A percentile compares a stretch with the other conserved stretches of the same genome.
phyloP scores from a whole-genome alignment of 2,888 invertebrate species.

The Chironomus riparius region DNA sequence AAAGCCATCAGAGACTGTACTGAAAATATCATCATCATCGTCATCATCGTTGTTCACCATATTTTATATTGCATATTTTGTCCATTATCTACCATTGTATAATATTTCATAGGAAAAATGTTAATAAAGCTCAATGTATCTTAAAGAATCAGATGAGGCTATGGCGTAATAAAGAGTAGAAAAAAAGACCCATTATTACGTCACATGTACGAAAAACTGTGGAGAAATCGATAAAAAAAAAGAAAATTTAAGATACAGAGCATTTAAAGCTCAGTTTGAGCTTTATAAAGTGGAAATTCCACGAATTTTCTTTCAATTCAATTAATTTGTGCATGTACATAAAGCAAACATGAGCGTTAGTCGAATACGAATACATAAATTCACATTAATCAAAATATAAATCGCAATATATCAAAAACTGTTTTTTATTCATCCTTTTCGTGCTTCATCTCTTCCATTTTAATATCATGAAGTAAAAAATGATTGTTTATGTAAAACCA shows the following conservation, averaged over 20 bases:
- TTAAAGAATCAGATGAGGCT: too few species aligned
- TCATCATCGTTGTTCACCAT: constrained; percentile 12
- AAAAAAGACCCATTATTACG: too few species aligned
- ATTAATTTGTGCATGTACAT: too few species aligned
- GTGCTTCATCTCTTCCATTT: not conserved
- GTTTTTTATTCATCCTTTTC: not conserved
- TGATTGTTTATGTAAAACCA: not conserved
- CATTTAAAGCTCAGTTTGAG: too few species aligned
- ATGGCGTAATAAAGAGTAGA: too few species aligned
- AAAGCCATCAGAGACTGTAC: not conserved
- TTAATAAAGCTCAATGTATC: not conserved
- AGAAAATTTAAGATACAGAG: too few species aligned
- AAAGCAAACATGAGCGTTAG: too few species aligned
- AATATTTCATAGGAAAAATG: not conserved
- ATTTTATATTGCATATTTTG: not conserved
- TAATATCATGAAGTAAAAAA: not conserved
- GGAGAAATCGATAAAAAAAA: too few species aligned
- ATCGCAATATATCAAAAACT: constrained; percentile 22
- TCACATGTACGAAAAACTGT: too few species aligned
- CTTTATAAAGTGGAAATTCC: too few species aligned
- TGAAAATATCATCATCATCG: not conserved
- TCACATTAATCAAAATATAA: constrained; percentile 23
- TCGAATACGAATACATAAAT: not conserved
- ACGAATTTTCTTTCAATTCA: too few species aligned
- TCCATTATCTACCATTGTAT: constrained; percentile 20